Evolutionary conservation across 1,140 invertebrate genomes (phyloP).

Genomic region (Chelonus insularis): DNA sequence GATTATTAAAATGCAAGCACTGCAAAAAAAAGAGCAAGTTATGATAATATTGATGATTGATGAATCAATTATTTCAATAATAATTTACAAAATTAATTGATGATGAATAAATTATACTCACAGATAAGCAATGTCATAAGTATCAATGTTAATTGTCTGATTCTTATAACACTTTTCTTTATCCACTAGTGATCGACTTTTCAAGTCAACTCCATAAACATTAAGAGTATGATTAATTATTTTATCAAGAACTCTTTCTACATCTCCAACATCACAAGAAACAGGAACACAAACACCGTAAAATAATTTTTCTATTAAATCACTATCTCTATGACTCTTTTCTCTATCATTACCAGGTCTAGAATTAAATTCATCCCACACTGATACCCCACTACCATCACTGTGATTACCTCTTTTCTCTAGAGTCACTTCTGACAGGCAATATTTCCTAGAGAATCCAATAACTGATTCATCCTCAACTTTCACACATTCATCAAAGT

Average conservation of each 20-base stretch:
- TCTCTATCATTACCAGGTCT: background rate
- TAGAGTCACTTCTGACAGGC: slow-evolving; percentile 61
- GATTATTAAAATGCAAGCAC: no score
- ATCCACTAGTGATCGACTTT: slow-evolving; percentile 52
- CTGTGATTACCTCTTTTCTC: slow-evolving; percentile 41
- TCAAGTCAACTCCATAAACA: slow-evolving; percentile 56
- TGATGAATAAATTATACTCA: slow-evolving; percentile 57
- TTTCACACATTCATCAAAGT: slow-evolving; percentile 69
- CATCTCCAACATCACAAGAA: slow-evolving; percentile 60
- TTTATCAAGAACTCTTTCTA: slow-evolving; percentile 58
- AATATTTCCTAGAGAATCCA: slow-evolving; percentile 64
- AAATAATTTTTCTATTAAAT: slow-evolving; percentile 57
- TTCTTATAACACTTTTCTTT: slow-evolving; percentile 59
- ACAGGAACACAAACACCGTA: slow-evolving; percentile 69
- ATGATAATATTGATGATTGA: no score
- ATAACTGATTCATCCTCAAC: slow-evolving; percentile 26
- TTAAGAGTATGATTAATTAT: slow-evolving; percentile 59
- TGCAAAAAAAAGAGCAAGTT: no score
- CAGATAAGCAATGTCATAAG: slow-evolving; percentile 63
- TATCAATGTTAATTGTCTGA: slow-evolving; percentile 48
- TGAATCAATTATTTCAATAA: no score
- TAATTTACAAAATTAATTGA: no score
- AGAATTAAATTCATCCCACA: slow-evolving; percentile 42
- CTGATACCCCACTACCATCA: slow-evolving; percentile 23
- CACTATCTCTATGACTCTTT: slow-evolving; percentile 47